phyloP scores from a whole-genome alignment of 2,113 vertebrate genomes.

The Lasiurus borealis region DNA sequence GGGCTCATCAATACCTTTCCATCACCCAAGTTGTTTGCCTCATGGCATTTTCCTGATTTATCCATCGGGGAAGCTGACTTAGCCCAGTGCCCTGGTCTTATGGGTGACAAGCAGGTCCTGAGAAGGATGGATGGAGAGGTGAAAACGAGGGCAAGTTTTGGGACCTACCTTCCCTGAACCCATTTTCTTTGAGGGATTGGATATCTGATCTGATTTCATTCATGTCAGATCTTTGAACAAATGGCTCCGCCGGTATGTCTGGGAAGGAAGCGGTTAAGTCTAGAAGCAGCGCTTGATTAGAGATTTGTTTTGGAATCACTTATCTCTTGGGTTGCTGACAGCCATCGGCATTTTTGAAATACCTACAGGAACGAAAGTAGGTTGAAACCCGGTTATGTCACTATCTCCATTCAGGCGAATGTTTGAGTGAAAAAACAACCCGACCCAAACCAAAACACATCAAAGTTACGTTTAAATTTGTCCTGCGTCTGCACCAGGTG shows the following conservation, averaged over 20 bases:
- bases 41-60: background rate
- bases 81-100: background rate
- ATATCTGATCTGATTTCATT: conserved; percentile 82
- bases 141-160: conserved; percentile 83
- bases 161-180: conserved; percentile 53
- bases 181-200: conserved; percentile 67
- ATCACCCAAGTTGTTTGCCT: background rate
- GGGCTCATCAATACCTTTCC: background rate
- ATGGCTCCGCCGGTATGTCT: conserved; percentile 59
- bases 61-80: background rate
- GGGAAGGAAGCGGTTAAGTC: conserved; percentile 59
- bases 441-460: background rate
- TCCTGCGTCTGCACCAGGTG: background rate
- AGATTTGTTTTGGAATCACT: conserved; percentile 60
- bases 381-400: conserved; percentile 41
- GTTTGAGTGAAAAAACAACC: background rate
- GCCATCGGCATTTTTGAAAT: conserved; percentile 44
- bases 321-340: conserved; percentile 62
- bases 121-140: conserved; percentile 74
- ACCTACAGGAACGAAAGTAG: conserved; percentile 49
- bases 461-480: conserved; percentile 2
- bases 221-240: conserved; percentile 71
- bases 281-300: conserved; percentile 40
- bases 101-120: conserved; percentile 48
- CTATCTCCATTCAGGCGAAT: conserved; percentile 19